A percentile compares a stretch with the other conserved stretches of the same genome.
Evolutionary conservation across 2,888 invertebrate genomes (phyloP).

Genomic region (Phortica magna): DNA sequence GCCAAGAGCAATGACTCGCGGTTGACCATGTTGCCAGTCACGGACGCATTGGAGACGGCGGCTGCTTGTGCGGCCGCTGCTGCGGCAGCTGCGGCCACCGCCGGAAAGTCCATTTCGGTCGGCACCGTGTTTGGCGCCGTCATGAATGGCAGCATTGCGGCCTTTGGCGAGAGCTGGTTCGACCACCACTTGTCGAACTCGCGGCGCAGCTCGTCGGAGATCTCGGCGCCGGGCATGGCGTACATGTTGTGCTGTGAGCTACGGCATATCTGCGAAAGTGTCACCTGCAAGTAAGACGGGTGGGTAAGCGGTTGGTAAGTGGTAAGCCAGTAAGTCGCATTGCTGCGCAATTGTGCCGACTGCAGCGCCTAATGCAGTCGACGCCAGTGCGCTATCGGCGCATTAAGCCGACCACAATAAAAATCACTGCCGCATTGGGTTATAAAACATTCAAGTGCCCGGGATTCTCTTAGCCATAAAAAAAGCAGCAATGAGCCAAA

Average conservation of each 20-base stretch:
- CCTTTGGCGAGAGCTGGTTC: constrained; percentile 84
- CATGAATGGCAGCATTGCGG: constrained; percentile 79
- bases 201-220: constrained; percentile 89
- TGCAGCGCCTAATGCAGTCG: constrained; percentile 38
- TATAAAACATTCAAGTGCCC: constrained; percentile 62
- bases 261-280: constrained; percentile 90
- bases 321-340: not conserved
- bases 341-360: constrained; percentile 3
- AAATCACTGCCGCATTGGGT: constrained; percentile 62
- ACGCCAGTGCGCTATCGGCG: constrained; percentile 45
- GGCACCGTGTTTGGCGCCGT: constrained; percentile 72
- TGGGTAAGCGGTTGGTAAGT: too few relatives aligned
- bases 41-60: constrained; percentile 57
- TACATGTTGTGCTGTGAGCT: constrained; percentile 84
- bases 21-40: constrained; percentile 61
- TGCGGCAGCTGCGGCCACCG: constrained; percentile 79
- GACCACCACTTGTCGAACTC: constrained; percentile 96
- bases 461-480: constrained; percentile 71
- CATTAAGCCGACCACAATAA: constrained; percentile 64
- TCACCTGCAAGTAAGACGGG: constrained; percentile 80
- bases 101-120: constrained; percentile 76
- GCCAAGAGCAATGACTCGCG: constrained; percentile 71
- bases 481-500: constrained; percentile 38
- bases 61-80: constrained; percentile 78
- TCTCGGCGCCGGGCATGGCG: constrained; percentile 83